phyloP scores from a whole-genome alignment of 2,113 vertebrate species.

The Brachirus orientalis region DNA sequence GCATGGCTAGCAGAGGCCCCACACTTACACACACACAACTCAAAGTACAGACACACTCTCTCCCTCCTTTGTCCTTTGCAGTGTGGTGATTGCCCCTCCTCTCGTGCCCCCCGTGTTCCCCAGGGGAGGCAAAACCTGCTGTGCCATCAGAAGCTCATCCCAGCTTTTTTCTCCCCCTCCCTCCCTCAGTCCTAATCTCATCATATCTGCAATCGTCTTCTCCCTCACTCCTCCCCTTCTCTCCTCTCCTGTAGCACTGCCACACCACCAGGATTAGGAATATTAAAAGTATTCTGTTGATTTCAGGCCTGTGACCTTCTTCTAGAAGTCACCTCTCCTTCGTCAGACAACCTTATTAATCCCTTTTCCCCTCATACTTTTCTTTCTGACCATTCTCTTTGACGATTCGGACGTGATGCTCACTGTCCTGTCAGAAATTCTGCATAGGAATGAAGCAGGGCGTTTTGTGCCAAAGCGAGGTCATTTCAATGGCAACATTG shows the following conservation, averaged over 20 bases:
- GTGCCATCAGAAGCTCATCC: conserved; percentile 81
- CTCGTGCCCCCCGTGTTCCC: conserved; percentile 62
- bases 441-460: conserved; percentile 55
- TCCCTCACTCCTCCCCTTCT: conserved; percentile 23
- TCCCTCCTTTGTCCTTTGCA: conserved; percentile 80
- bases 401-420: conserved; percentile 57
- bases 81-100: conserved; percentile 66
- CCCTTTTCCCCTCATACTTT: conserved; percentile 12
- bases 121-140: conserved; percentile 79
- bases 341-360: conserved; percentile 53
- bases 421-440: conserved; percentile 54
- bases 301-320: conserved; percentile 69
- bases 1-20: conserved; percentile 37
- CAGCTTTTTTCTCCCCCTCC: conserved; percentile 47
- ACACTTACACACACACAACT: conserved; percentile 40
- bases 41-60: conserved; percentile 47
- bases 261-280: conserved; percentile 74
- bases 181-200: conserved; percentile 65
- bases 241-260: conserved; percentile 47
- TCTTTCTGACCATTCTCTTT: conserved; percentile 45
- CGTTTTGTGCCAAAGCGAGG: conserved; percentile 56
- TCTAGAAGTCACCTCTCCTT: conserved; percentile 50
- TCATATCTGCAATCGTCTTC: conserved; percentile 65
- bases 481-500: conserved; percentile 70
- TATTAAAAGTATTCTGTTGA: conserved; percentile 71